These are phyloP conservation scores for Marronus borbonicus DNA, from an alignment of 2,888 invertebrate genomes.

Conservation along the genomic window DNA sequence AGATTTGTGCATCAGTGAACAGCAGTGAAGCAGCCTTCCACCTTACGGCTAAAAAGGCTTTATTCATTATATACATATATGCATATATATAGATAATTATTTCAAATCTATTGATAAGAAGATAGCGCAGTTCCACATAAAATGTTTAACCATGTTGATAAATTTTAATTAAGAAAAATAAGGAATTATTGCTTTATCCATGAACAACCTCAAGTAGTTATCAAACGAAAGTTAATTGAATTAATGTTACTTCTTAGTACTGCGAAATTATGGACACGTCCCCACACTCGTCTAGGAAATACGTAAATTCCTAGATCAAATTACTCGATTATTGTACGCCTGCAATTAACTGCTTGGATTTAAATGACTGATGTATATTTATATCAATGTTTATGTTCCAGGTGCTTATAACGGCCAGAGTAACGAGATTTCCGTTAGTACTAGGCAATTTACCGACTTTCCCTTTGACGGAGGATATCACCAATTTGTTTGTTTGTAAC, in stretches of 20 bases:
- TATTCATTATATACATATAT: no score
- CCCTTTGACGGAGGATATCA: constrained; percentile 16
- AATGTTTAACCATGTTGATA: no score
- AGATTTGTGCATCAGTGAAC: no score
- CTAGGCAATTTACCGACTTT: constrained; percentile 16
- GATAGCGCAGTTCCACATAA: no score
- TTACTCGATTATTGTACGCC: constrained; percentile 23
- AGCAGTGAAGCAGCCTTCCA: no score
- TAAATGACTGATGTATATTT: constrained; percentile 2
- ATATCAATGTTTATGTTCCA: constrained; percentile 23
- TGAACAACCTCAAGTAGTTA: not conserved
- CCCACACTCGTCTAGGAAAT: not conserved
- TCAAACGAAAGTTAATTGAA: constrained; percentile 1
- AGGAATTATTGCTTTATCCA: not conserved
- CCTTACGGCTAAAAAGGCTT: no score
- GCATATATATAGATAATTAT: no score
- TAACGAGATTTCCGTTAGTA: constrained; percentile 25
- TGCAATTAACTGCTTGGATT: constrained; percentile 19
- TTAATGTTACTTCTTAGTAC: constrained; percentile 1
- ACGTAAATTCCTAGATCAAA: constrained; percentile 11
- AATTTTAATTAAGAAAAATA: no score
- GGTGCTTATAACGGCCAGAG: not conserved
- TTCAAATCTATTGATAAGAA: no score
- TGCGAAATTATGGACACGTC: not conserved
- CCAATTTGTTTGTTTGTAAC: constrained; percentile 1